A percentile compares a stretch with the other conserved stretches of the same genome.
These are phyloP conservation scores for Kuschelorhynchus macadamiae DNA, from an alignment of 2,888 invertebrate genomes.

Conservation along the genomic window DNA sequence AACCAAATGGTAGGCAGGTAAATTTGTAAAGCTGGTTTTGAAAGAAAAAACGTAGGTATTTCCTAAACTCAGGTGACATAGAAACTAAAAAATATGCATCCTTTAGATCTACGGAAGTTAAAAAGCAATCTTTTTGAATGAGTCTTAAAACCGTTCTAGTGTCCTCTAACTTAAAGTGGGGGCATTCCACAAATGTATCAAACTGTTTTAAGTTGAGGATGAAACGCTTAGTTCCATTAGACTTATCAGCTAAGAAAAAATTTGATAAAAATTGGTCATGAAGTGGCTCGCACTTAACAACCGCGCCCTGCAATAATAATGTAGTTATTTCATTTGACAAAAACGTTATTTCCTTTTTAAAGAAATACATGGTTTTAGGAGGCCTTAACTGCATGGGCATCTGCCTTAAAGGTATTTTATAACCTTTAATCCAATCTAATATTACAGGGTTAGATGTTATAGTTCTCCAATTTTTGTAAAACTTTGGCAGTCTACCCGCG, in stretches of 20 bases:
- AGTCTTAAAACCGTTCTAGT: background rate
- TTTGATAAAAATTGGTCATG: conserved; percentile 2
- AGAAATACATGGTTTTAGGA: background rate
- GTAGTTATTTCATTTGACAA: background rate
- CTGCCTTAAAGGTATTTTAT: background rate
- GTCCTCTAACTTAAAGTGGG: conserved; percentile 24
- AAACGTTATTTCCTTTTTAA: background rate
- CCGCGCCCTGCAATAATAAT: conserved; percentile 1
- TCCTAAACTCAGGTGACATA: conserved; percentile 25
- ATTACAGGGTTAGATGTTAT: too few relatives aligned
- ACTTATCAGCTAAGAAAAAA: conserved; percentile 17
- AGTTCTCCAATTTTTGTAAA: too few relatives aligned
- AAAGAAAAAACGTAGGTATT: conserved; percentile 15
- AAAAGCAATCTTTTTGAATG: background rate
- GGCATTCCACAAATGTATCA: background rate
- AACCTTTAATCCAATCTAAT: background rate
- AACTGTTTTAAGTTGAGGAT: conserved; percentile 17
- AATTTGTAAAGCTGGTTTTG: conserved; percentile 6
- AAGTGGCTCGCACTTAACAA: conserved; percentile 5
- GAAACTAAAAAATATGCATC: conserved; percentile 46
- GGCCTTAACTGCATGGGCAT: background rate
- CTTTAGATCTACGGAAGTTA: conserved; percentile 8
- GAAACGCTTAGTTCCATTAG: background rate
- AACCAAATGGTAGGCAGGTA: conserved; percentile 18
- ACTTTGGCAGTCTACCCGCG: too few relatives aligned